phyloP scores from a whole-genome alignment of 1,140 invertebrate species.

The Meloidogyne hapla region DNA sequence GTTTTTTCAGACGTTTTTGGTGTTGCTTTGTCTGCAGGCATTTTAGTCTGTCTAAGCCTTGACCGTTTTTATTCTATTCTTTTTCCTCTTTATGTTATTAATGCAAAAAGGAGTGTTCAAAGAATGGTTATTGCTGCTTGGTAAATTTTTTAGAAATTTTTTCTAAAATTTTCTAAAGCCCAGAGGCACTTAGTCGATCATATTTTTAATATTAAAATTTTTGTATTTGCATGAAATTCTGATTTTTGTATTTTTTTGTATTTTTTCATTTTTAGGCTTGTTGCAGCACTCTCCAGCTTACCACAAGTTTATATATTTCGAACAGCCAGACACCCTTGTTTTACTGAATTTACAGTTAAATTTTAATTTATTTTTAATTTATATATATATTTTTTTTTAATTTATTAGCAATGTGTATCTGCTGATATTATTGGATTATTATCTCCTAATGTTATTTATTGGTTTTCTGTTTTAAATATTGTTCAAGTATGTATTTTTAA shows the following conservation, averaged over 20 bases:
- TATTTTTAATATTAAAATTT: not conserved
- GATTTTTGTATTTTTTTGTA: not conserved
- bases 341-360: conserved; percentile 29
- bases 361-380: too few species aligned
- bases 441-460: conserved; percentile 51
- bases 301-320: conserved; percentile 73
- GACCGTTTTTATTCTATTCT: conserved; percentile 62
- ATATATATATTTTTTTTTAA: conserved; percentile 42
- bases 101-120: conserved; percentile 53
- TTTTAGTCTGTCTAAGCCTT: conserved; percentile 58
- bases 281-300: conserved; percentile 54
- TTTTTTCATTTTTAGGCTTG: not conserved
- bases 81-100: conserved; percentile 60
- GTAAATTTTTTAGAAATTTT: conserved; percentile 58
- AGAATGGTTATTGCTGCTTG: conserved; percentile 76
- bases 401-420: conserved; percentile 66
- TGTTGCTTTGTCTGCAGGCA: conserved; percentile 50
- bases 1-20: conserved; percentile 53
- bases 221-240: not conserved
- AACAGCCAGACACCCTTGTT: conserved; percentile 65
- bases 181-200: too few species aligned
- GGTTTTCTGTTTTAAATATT: conserved; percentile 48
- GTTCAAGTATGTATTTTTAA: conserved; percentile 32
- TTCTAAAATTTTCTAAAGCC: too few species aligned
- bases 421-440: conserved; percentile 53